Conservation (phyloP, 2,797 vertebrate genomes). For the Lepidocolaptes lacrymiger region DNA sequence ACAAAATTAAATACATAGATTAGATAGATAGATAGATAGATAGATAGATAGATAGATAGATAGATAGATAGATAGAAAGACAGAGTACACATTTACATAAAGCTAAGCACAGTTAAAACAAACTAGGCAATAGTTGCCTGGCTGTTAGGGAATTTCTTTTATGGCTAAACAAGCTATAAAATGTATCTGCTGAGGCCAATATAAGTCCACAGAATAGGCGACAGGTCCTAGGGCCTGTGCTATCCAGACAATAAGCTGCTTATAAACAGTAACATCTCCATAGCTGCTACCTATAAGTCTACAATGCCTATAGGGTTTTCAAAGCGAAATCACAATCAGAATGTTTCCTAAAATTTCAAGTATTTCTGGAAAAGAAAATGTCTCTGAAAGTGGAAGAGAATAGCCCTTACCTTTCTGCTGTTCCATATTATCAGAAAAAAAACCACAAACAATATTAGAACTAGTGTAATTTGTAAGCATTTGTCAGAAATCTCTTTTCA, state of each 20-base stretch:
- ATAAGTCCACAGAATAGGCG: not conserved
- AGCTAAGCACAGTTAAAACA: not conserved
- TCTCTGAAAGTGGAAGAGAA: not conserved
- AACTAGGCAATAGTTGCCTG: not conserved
- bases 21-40: too few species aligned
- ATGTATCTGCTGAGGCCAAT: not conserved
- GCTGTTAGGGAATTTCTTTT: not conserved
- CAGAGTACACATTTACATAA: not conserved
- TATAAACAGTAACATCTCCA: not conserved
- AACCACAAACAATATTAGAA: not conserved
- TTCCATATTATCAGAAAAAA: not conserved
- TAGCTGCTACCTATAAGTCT: fast-evolving
- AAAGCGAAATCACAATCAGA: not conserved
- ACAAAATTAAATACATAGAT: not conserved
- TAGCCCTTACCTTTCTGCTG: not conserved
- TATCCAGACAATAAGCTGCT: not conserved
- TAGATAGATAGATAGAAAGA: too few species aligned
- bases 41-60: too few species aligned
- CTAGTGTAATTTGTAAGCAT: not conserved
- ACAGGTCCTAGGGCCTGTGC: not conserved
- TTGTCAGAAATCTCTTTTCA: not conserved
- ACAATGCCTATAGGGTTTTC: not conserved
- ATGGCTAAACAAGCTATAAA: not conserved
- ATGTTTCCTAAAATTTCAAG: not conserved
- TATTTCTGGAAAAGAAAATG: not conserved